Percentiles rank a stretch among this genome's conserved stretches.
phyloP scores from a whole-genome alignment of 2,888 invertebrate species.

The Lepetodrilus schrolli region DNA sequence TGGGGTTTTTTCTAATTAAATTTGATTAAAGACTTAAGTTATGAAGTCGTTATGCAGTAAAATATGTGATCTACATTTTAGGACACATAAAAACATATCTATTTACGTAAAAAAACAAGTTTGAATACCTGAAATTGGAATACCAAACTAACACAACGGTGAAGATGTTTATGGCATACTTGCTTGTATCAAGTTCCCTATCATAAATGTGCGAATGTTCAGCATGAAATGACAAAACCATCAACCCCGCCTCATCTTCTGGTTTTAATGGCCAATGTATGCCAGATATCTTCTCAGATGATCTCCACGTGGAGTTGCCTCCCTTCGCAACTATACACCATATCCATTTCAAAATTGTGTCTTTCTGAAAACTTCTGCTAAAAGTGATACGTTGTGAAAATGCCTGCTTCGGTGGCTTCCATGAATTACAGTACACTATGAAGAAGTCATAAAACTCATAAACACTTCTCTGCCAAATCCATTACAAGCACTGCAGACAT shows the following conservation, averaged over 20 bases:
- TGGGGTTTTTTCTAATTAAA: no score
- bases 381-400: background rate
- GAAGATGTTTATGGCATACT: background rate
- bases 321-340: background rate
- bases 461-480: background rate
- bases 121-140: constrained; percentile 13
- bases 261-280: background rate
- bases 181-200: background rate
- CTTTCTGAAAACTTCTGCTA: background rate
- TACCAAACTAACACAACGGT: background rate
- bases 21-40: no score
- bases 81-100: background rate
- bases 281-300: background rate
- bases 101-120: background rate
- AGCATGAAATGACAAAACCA: constrained; percentile 2
- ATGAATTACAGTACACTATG: background rate
- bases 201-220: background rate
- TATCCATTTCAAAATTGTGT: background rate
- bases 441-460: background rate
- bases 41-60: no score
- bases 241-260: background rate
- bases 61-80: no score
- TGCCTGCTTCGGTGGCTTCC: background rate
- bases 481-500: constrained; percentile 1
- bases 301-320: background rate